Conservation (phyloP, 2,888 invertebrate genomes). For the Pandemis cinnamomeana region DNA sequence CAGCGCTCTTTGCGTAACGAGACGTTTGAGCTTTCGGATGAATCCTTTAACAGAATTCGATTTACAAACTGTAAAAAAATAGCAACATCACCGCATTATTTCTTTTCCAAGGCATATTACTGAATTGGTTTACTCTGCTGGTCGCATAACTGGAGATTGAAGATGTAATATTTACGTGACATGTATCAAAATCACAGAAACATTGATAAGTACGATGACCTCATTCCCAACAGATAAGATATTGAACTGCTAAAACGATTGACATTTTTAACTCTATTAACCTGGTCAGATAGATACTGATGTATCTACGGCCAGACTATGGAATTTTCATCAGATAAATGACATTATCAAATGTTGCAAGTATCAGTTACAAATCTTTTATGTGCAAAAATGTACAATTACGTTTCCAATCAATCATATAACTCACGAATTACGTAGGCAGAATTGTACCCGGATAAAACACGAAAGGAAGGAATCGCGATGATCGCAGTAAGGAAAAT, state of each 20-base stretch:
- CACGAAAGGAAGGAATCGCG: not conserved
- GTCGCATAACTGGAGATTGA: not conserved
- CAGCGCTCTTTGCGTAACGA: too few relatives aligned
- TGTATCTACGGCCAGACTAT: not conserved
- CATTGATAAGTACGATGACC: constrained; percentile 20
- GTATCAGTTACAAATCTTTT: not conserved
- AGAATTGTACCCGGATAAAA: not conserved
- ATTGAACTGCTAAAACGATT: constrained; percentile 5
- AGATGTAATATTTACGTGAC: constrained; percentile 19
- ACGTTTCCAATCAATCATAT: constrained; percentile 1
- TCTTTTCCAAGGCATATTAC: too few relatives aligned
- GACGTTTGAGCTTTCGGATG: too few relatives aligned
- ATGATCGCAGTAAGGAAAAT: constrained; percentile 5
- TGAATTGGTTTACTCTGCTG: too few relatives aligned
- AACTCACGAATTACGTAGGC: not conserved
- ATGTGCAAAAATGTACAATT: not conserved
- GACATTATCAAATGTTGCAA: not conserved
- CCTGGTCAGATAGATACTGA: not conserved
- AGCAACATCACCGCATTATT: too few relatives aligned
- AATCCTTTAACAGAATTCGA: too few relatives aligned
- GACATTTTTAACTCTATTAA: not conserved
- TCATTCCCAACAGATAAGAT: constrained; percentile 38
- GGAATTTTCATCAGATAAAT: not conserved
- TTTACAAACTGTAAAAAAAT: too few relatives aligned
- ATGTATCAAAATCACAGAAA: constrained; percentile 18